phyloP scores from a whole-genome alignment of 2,113 vertebrate species.

The Ptyas mucosa region DNA sequence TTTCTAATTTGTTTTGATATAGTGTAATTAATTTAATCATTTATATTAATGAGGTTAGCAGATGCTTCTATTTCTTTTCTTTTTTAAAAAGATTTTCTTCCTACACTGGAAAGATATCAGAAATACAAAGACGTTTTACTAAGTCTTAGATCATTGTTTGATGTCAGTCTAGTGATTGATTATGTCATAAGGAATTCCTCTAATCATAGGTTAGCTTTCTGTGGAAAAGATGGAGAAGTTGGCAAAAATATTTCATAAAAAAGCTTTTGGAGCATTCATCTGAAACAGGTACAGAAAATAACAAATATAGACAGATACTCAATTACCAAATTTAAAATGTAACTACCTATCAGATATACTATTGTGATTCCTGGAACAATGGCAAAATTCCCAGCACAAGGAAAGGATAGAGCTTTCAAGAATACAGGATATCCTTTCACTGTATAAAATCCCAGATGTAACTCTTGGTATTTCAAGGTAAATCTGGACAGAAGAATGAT shows the following conservation, averaged over 20 bases:
- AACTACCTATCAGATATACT: not conserved
- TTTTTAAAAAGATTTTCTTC: conserved; percentile 14
- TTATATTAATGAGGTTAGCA: conserved; percentile 45
- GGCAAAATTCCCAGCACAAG: not conserved
- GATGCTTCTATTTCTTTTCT: not conserved
- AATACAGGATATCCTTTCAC: not conserved
- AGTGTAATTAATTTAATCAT: conserved; percentile 29
- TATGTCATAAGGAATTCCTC: conserved; percentile 34
- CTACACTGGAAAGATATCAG: conserved; percentile 39
- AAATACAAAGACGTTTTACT: conserved; percentile 23
- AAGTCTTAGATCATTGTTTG: not conserved
- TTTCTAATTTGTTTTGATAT: not conserved
- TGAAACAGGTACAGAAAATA: not conserved
- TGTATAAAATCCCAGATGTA: not conserved
- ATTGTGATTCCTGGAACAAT: not conserved
- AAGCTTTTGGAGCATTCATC: not conserved
- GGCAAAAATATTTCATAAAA: not conserved
- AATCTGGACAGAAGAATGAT: not conserved
- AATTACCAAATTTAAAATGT: not conserved
- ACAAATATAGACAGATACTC: not conserved
- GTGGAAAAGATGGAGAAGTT: conserved; percentile 19
- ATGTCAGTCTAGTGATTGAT: conserved; percentile 55
- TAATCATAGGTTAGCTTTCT: conserved; percentile 36
- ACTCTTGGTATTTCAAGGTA: not conserved
- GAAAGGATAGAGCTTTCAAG: not conserved